These are phyloP conservation scores for Poicephalus meyeri DNA, from an alignment of 2,113 vertebrate species.

Conservation along the genomic window DNA sequence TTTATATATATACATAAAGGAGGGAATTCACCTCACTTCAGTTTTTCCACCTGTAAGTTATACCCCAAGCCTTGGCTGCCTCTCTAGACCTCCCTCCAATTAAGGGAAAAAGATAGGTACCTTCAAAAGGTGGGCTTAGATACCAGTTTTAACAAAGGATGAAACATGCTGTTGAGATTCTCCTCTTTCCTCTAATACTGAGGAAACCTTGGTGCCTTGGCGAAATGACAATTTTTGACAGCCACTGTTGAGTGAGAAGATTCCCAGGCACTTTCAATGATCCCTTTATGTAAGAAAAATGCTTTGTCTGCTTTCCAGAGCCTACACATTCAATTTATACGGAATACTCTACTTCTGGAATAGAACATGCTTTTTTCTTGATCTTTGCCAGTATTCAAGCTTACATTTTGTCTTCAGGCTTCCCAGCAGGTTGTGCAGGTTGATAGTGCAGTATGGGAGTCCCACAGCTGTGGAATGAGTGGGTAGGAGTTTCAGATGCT, in stretches of 20 bases:
- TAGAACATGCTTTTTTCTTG: background rate
- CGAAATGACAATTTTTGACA: background rate
- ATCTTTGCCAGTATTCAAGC: slow-evolving; percentile 8
- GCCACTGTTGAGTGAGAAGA: background rate
- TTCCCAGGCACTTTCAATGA: background rate
- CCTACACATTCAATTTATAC: background rate
- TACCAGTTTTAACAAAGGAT: background rate
- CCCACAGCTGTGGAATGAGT: slow-evolving; percentile 18
- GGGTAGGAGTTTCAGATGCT: background rate
- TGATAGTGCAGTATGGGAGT: background rate
- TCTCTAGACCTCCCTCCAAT: background rate
- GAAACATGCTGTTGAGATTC: background rate
- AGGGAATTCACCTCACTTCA: background rate
- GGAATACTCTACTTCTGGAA: background rate
- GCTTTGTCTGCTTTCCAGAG: background rate
- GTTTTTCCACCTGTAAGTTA: background rate
- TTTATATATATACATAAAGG: background rate
- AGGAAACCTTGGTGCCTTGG: background rate
- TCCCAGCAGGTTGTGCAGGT: background rate
- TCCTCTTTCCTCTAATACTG: background rate
- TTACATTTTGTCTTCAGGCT: slow-evolving; percentile 31
- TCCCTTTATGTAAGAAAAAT: background rate
- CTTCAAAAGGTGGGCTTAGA: background rate
- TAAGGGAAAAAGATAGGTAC: background rate
- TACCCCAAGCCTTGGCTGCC: background rate